Conservation (phyloP, 64 coral and sea anemone genomes). For the Actinia tenebrosa region DNA sequence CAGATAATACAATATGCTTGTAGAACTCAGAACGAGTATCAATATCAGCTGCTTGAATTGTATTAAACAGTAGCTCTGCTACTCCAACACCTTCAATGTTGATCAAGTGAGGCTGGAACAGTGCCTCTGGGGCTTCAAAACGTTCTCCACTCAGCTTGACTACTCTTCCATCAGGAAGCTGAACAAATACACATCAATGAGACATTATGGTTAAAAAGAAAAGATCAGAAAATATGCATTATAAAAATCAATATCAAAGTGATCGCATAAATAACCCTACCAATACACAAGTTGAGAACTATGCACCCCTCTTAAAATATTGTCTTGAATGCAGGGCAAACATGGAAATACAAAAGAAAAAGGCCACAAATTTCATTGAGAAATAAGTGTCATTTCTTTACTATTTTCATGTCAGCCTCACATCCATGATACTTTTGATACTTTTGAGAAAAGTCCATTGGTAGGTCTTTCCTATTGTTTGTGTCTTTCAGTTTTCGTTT, state of each 20-base stretch:
- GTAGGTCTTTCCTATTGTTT: neutral
- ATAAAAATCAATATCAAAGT: too few species aligned
- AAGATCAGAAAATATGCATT: neutral
- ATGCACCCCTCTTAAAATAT: too few species aligned
- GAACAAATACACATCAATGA: neutral
- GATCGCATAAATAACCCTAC: too few species aligned
- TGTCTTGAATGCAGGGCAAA: too few species aligned
- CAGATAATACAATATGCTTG: conserved; percentile 97
- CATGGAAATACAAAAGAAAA: too few species aligned
- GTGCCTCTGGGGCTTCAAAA: conserved; percentile 96
- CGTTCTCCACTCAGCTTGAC: conserved; percentile 96
- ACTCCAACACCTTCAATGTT: conserved; percentile 97
- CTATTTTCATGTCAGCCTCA: too few species aligned
- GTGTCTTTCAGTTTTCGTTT: neutral
- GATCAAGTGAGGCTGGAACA: conserved; percentile 95
- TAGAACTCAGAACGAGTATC: conserved; percentile 95
- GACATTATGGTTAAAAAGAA: neutral
- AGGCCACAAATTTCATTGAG: too few species aligned
- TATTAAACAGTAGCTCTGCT: conserved; percentile 92
- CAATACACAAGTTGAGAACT: too few species aligned
- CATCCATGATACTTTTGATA: too few species aligned
- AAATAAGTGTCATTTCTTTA: too few species aligned
- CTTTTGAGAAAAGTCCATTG: too few species aligned
- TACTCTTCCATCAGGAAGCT: conserved; percentile 96
- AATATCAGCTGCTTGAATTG: conserved; percentile 95